A percentile compares a stretch with the other conserved stretches of the same genome.
Evolutionary conservation across 2,888 invertebrate genomes (phyloP).

Genomic region (Diploptera punctata): DNA sequence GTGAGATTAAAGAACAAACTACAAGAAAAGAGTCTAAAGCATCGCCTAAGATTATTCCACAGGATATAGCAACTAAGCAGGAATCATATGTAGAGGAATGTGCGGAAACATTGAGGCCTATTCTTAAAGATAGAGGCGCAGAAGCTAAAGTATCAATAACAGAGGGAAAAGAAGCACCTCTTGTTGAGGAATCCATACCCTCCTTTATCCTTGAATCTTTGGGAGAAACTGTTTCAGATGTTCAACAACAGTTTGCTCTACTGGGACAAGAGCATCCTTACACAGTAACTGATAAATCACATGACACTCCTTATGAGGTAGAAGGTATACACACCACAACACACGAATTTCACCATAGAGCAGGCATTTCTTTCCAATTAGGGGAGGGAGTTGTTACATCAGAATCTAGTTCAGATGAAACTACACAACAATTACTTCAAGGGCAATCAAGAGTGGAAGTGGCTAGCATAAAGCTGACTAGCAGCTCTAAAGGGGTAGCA

Average conservation of each 20-base stretch:
- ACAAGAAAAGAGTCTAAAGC: neutral
- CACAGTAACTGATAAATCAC: neutral
- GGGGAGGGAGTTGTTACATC: constrained; percentile 25
- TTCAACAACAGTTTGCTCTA: neutral
- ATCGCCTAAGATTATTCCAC: neutral
- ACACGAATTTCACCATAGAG: neutral
- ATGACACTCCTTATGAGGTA: constrained; percentile 19
- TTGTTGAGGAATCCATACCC: constrained; percentile 27
- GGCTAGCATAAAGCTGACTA: constrained; percentile 20
- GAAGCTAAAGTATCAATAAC: neutral
- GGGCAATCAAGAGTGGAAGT: neutral
- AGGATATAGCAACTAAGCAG: constrained; percentile 27
- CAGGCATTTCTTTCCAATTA: constrained; percentile 18
- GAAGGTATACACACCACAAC: constrained; percentile 23
- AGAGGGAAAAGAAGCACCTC: constrained; percentile 10
- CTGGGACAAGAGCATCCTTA: constrained; percentile 25
- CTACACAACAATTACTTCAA: constrained; percentile 1
- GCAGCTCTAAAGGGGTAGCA: constrained; percentile 28
- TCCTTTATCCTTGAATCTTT: neutral
- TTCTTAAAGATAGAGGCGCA: neutral
- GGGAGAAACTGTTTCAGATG: constrained; percentile 5
- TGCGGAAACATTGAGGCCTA: neutral
- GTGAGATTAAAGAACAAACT: neutral
- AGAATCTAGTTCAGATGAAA: constrained; percentile 13
- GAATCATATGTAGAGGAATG: constrained; percentile 14